phyloP scores from a whole-genome alignment of 30 jellyfish, hydroid and myxozoan species.

The Turritopsis rubra region DNA sequence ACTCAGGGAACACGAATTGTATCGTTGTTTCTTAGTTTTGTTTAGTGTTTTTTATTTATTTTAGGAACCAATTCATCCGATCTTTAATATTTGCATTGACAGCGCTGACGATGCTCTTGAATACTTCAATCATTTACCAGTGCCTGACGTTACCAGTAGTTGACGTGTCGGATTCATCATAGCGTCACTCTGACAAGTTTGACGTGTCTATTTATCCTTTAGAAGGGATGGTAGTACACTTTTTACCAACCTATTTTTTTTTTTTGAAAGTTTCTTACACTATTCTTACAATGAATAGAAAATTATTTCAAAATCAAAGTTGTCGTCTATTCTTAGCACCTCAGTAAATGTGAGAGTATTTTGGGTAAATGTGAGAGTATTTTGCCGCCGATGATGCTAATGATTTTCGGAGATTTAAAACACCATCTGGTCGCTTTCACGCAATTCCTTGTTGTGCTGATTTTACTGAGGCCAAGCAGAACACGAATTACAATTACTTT shows the following conservation, averaged over 20 bases:
- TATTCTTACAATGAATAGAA: neutral
- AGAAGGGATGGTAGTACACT: too few relatives aligned
- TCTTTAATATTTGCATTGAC: constrained; percentile 72
- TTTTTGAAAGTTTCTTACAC: neutral
- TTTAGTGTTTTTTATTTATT: neutral
- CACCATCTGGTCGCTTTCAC: too few relatives aligned
- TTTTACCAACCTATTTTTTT: too few relatives aligned
- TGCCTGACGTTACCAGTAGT: neutral
- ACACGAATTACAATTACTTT: too few relatives aligned
- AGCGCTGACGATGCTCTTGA: constrained; percentile 87
- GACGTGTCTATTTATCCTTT: neutral
- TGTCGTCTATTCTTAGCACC: too few relatives aligned
- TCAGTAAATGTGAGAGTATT: too few relatives aligned
- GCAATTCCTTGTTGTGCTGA: too few relatives aligned
- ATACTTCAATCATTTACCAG: constrained; percentile 40
- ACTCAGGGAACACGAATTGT: neutral
- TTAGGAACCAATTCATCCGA: constrained; percentile 92
- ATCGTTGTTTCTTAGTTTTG: neutral
- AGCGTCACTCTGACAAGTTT: neutral
- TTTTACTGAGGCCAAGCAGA: too few relatives aligned
- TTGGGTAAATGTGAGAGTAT: too few relatives aligned
- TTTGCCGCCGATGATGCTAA: too few relatives aligned
- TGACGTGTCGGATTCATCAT: neutral
- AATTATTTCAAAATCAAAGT: too few relatives aligned
- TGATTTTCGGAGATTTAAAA: too few relatives aligned